Conservation (phyloP, 2,797 vertebrate genomes). For the Corythornis leucogaster region DNA sequence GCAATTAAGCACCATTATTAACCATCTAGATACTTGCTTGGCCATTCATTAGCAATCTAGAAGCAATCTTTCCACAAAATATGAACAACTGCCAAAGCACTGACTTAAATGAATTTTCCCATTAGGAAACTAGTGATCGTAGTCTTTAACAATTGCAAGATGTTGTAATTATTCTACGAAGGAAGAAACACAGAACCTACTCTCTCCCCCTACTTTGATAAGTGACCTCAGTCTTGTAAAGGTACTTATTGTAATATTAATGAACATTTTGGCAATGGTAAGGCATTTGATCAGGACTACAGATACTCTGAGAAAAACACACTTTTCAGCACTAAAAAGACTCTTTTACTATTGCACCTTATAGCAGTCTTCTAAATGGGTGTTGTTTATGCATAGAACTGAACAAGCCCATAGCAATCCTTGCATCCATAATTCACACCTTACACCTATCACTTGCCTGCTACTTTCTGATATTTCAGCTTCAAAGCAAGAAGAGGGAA, state of each 20-base stretch:
- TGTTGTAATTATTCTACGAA: constrained; percentile 24
- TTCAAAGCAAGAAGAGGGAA: neutral
- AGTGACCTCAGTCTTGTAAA: constrained; percentile 17
- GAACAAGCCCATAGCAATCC: neutral
- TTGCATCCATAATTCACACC: neutral
- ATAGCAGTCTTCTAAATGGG: neutral
- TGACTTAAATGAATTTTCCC: constrained; percentile 57
- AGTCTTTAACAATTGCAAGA: constrained; percentile 32
- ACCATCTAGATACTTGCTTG: constrained; percentile 49
- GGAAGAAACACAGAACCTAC: neutral
- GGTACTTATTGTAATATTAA: neutral
- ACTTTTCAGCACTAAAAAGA: neutral
- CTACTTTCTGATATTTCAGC: neutral
- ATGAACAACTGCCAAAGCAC: constrained; percentile 45
- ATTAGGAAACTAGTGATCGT: constrained; percentile 25
- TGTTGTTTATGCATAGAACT: neutral
- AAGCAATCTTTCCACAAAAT: constrained; percentile 67
- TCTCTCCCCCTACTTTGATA: neutral
- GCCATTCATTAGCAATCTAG: constrained; percentile 60
- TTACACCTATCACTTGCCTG: neutral
- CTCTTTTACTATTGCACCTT: neutral
- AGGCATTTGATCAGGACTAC: neutral
- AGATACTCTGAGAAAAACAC: neutral
- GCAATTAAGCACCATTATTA: constrained; percentile 75
- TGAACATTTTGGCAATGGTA: neutral